Evolutionary conservation across 2,888 invertebrate species (phyloP), one percentile per base, ranked within the genome.

Genomic region (Coelinius sp.): DNA sequence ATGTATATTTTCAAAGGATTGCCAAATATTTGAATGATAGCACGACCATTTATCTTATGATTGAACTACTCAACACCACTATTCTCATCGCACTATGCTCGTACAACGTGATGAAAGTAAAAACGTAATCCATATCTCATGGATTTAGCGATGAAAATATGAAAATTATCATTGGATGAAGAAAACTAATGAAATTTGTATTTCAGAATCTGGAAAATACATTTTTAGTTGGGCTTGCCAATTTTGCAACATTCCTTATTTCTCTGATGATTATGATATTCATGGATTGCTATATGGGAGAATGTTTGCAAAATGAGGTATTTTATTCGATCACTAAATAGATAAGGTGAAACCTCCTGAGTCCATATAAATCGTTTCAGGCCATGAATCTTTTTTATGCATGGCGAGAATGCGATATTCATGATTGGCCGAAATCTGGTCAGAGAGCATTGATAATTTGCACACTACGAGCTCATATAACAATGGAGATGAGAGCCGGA

Each of bases 401-500:
- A 5, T 73, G 41, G 59, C 73, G 62, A 24, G 68, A 73, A 10
- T 71, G 70, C 12, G 38, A 62, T 20, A 73, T 71, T 69, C 59
- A 73, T 65, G 25, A 49, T 5, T 70, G 74, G 69, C n/a, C 67
- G 3, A n/a, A 17, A 1, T 41, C 27, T 38, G 52, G 67, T 59
- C 22, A 46, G 65, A 71, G 63, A 63, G 8, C 59, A 12, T 22
- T 76, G 14, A 46, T 67, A 10, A 71, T 76, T 7, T 74, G 73
- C 17, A 76, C 74, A 74, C 24, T 52, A 0, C 66, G 63, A 17
- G 68, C 71, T 10, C 41, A 49, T 12, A 69, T 35, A 17, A 74
- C 74, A 17, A 53, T 73, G 6, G 56, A 67, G n/a, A 22, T 76
- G 25, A 73, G 74, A 0, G 76, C 72, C 3, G 76, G 76, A 46